These are phyloP conservation scores for Chironomus tentans DNA, from an alignment of 2,888 invertebrate species.

Conservation along the genomic window DNA sequence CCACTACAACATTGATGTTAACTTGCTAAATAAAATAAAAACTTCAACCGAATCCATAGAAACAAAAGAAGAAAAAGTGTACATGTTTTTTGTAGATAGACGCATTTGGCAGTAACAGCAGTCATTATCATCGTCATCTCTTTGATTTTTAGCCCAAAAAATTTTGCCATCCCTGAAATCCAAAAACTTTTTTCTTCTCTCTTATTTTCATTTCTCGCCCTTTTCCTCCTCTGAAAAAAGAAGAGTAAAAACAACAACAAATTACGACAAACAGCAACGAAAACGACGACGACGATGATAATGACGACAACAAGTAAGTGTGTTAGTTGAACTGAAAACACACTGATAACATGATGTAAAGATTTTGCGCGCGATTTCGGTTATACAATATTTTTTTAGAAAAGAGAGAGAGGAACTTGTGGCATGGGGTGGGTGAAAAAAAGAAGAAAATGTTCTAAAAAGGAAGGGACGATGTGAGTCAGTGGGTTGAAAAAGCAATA, in stretches of 20 bases:
- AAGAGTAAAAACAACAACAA: background rate
- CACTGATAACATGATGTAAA: constrained; percentile 21
- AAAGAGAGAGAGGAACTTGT: background rate
- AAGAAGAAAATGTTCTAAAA: background rate
- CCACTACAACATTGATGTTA: too few species aligned
- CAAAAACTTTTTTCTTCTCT: background rate
- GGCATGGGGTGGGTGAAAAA: background rate
- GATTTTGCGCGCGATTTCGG: constrained; percentile 25
- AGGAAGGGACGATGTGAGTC: background rate
- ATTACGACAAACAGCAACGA: background rate
- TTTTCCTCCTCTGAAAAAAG: background rate
- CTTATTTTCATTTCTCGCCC: background rate
- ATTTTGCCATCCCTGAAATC: constrained; percentile 2
- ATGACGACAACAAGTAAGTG: background rate
- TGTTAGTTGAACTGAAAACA: constrained; percentile 21
- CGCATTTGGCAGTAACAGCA: too few species aligned
- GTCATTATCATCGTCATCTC: background rate
- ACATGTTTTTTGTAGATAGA: background rate
- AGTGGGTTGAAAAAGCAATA: background rate
- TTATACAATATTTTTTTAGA: background rate
- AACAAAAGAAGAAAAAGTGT: background rate
- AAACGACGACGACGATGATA: background rate
- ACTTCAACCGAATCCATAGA: background rate
- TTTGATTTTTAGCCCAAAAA: background rate
- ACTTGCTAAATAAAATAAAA: background rate